Base-by-base conservation (phyloP, 2,113 vertebrate species). In the Dunckerocampus dactyliophorus region DNA sequence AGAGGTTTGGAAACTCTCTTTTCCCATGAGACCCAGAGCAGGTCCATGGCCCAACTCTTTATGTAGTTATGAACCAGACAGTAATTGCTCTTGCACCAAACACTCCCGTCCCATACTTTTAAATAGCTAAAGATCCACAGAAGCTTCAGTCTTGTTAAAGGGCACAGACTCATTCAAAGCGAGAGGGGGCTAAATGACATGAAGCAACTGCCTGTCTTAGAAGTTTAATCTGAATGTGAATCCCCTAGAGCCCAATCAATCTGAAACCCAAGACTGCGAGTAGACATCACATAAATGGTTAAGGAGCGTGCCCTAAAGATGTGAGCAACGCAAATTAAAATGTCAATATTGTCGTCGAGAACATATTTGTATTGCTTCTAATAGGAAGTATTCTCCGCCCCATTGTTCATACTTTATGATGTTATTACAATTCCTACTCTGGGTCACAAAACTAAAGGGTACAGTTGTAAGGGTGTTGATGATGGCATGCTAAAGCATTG, bases 71-170 rank as follows among this genome's bases (percentile, higher is more conserved):
- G 52, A 76, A 69, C 19, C 48, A 59, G 68, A 77, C 61, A 39
- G 20, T 82, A 80, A 81, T 76, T 80, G 74, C 76, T 68, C 74
- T 71, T 47, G 52, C 57, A 65, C 43, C 65, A 82, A 75, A 67
- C 65, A 69, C 63, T 78, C 73, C 58, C 68, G 64, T 74, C 62
- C 75, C 52, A 67, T 71, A 59, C 52, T 67, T 65, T 62, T 62
- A 64, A 21, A 61, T 62, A 47, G 56, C 63, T 79, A 75, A 81
- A 59, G 75, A 69, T 67, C 71, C 42, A 48, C 46, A 62, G 50
- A 34, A 46, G 47, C 49, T 66, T 48, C 43, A 60, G 50, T 55
- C 58, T 63, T 60, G 66, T 67, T 71, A 77, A 76, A 73, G 57
- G 68, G 63, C 24, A 76, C 50, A 63, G 39, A 48, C 56, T 48